Conservation (phyloP, 2,113 vertebrate genomes). For the Strix aluco region DNA sequence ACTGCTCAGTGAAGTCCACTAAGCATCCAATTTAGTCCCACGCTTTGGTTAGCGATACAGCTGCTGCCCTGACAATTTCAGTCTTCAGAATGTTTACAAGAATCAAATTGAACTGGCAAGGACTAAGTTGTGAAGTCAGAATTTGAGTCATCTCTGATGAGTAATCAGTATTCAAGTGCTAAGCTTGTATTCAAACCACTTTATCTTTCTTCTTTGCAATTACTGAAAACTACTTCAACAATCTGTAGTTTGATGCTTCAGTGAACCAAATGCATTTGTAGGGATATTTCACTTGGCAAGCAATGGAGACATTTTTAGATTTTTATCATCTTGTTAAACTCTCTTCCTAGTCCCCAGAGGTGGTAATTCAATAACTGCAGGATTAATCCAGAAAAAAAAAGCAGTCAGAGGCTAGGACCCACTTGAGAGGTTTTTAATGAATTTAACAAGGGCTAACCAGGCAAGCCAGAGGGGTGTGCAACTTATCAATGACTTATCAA, state of each 20-base stretch:
- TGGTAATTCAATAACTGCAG: neutral
- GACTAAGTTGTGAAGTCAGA: neutral
- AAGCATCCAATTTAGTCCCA: neutral
- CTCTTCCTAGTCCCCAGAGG: neutral
- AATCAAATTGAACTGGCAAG: neutral
- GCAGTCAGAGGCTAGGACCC: neutral
- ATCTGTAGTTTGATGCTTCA: neutral
- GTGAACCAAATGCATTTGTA: neutral
- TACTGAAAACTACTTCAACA: neutral
- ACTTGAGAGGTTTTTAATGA: neutral
- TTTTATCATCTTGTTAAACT: neutral
- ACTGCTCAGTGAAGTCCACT: neutral
- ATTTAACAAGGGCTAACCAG: neutral
- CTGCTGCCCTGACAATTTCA: neutral
- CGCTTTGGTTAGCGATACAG: neutral
- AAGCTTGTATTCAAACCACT: neutral
- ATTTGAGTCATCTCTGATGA: neutral
- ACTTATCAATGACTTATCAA: neutral
- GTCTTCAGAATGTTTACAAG: neutral
- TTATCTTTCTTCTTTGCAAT: neutral
- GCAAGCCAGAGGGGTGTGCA: neutral
- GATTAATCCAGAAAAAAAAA: neutral
- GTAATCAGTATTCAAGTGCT: neutral
- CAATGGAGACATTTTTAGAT: neutral
- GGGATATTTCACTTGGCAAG: neutral